Percentiles rank a stretch among this genome's conserved stretches.
Conservation (phyloP, 2,113 vertebrate species). For the Misgurnus anguillicaudatus region DNA sequence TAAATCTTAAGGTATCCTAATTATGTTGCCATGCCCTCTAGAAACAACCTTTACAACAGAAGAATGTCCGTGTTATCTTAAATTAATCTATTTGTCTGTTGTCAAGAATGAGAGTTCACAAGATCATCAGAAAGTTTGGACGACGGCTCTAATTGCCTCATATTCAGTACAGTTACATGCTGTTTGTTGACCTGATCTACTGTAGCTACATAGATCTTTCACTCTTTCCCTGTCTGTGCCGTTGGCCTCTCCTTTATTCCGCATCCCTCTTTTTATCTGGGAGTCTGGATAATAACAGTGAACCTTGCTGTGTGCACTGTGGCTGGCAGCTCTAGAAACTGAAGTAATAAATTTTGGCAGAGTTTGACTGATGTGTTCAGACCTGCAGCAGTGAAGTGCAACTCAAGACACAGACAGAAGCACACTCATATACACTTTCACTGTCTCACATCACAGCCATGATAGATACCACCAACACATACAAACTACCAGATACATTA, state of each 20-base stretch:
- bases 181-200: slow-evolving; percentile 11
- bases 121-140: background rate
- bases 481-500: background rate
- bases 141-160: background rate
- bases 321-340: slow-evolving; percentile 50
- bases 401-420: slow-evolving; percentile 8
- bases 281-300: slow-evolving; percentile 53
- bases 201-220: slow-evolving; percentile 28
- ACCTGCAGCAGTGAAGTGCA: slow-evolving; percentile 16
- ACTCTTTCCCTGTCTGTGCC: background rate
- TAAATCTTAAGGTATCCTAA: no score
- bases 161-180: background rate
- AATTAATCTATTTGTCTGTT: background rate
- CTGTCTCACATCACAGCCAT: slow-evolving; percentile 1
- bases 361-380: slow-evolving; percentile 26
- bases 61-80: background rate
- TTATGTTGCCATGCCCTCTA: no score
- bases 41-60: no score
- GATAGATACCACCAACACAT: background rate
- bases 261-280: slow-evolving; percentile 40
- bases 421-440: slow-evolving; percentile 7
- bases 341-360: slow-evolving; percentile 41
- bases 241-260: background rate
- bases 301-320: slow-evolving; percentile 44
- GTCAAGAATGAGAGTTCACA: background rate